A percentile compares a stretch with the other conserved stretches of the same genome.
These are phyloP conservation scores for Fregata magnificens DNA, from an alignment of 2,113 vertebrate species.

Conservation along the genomic window DNA sequence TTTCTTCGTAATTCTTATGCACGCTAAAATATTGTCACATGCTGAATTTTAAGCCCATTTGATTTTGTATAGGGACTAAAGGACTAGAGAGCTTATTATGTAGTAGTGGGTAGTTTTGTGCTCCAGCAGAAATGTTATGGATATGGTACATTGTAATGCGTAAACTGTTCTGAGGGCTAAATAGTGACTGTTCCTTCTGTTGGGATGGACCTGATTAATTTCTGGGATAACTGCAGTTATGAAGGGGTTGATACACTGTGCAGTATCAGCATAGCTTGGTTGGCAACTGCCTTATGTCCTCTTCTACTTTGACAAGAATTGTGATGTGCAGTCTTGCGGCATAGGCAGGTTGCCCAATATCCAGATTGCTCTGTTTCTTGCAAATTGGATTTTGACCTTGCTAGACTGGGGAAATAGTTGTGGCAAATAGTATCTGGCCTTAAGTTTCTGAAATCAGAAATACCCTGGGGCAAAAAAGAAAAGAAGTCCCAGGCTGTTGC, in stretches of 20 bases:
- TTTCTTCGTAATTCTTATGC: neutral
- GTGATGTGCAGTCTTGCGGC: neutral
- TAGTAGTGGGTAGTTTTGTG: neutral
- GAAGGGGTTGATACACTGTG: neutral
- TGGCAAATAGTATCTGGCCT: neutral
- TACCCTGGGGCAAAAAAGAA: neutral
- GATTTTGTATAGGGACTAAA: neutral
- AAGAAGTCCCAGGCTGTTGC: neutral
- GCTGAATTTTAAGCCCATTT: neutral
- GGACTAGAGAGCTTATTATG: neutral
- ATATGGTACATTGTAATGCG: rapidly evolving
- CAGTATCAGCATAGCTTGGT: neutral
- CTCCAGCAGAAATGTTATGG: neutral
- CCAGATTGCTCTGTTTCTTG: neutral
- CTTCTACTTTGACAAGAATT: neutral
- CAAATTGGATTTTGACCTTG: neutral
- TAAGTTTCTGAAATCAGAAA: neutral
- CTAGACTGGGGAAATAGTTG: neutral
- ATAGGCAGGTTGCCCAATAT: neutral
- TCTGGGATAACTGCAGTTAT: neutral
- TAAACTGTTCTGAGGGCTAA: neutral
- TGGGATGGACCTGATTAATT: neutral
- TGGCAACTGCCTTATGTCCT: neutral
- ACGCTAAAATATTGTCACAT: neutral
- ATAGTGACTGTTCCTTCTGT: neutral